Base-by-base conservation (phyloP, 2,797 vertebrate genomes). In the Champsocephalus gunnari region DNA sequence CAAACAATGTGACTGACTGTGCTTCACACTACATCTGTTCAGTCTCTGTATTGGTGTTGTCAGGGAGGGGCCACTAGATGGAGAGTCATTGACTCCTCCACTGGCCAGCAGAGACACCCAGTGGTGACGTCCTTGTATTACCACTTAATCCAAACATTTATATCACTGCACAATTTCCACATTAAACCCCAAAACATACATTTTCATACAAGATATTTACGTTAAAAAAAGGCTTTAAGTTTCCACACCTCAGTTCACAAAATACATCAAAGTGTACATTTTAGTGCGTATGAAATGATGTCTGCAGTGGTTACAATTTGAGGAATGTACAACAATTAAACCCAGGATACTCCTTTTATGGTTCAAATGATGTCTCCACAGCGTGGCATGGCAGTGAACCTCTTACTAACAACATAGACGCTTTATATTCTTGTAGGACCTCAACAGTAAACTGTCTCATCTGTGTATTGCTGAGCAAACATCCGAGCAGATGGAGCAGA, bases 71-170 rank as follows among this genome's bases (percentile, higher is more conserved):
- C 90, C 53, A 62, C 16, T 0, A 72, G 38, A 44, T 65, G 48
- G 41, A 66, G 41, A 14, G 44, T 50, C 77, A 66, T 19, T 9
- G 45, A 70, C 72, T 80, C 53, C 80, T 87, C 79, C 55, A 54
- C 71, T 80, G 73, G 73, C 69, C 79, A 79, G 75, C 81, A 89
- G 89, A 74, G 93, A 89, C 94, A 88, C 73, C 79, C 61, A 75
- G 92, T 92, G 94, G 89, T 81, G 48, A 73, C 65, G 85, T 66
- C 47, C 24, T 54, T 77, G 68, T 88, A 93, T 81, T 92, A 83
- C 85, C 86, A 84, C 79, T 81, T 71, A 63, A 43, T 81, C 74
- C 71, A 76, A 51, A 86, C 79, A 87, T 72, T 74, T 48, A 84
- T 45, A 85, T 86, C 75, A 89, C 80, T 16, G 73, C 67, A 91